Evolutionary conservation across 2,888 invertebrate genomes (phyloP).

Genomic region (Ptycholaimellus sp.): DNA sequence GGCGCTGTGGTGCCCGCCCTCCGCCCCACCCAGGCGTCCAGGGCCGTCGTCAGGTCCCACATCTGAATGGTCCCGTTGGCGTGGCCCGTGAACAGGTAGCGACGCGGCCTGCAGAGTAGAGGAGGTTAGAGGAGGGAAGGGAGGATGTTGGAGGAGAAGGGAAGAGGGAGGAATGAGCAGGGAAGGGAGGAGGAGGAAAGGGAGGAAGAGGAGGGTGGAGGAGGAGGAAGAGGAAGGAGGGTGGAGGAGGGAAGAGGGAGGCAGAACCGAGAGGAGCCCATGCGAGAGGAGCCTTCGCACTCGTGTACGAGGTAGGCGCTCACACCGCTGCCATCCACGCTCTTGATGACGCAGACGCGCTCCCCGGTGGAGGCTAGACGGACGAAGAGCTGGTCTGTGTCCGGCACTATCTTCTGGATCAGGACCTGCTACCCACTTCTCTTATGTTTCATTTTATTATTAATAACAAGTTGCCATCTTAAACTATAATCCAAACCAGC

Average conservation of each 20-base stretch:
- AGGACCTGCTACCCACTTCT: too few relatives aligned
- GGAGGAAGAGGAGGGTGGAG: too few relatives aligned
- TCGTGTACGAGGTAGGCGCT: slow-evolving; percentile 89
- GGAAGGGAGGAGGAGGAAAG: too few relatives aligned
- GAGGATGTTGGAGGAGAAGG: not conserved
- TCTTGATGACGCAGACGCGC: slow-evolving; percentile 72
- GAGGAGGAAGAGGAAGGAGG: not conserved
- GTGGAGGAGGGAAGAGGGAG: not conserved
- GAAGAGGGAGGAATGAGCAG: not conserved
- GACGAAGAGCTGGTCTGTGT: slow-evolving; percentile 78
- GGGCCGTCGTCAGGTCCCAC: slow-evolving; percentile 90
- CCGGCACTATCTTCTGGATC: slow-evolving; percentile 87
- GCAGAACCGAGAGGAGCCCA: slow-evolving; percentile 42
- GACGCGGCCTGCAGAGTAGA: slow-evolving; percentile 41
- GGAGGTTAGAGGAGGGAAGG: not conserved
- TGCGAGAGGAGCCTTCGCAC: slow-evolving; percentile 78
- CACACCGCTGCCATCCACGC: slow-evolving; percentile 73
- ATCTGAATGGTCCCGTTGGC: slow-evolving; percentile 64
- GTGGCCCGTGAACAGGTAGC: slow-evolving; percentile 73
- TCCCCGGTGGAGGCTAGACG: slow-evolving; percentile 80
- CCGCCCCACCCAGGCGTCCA: too few relatives aligned
- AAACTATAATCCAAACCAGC: too few relatives aligned
- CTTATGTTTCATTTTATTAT: too few relatives aligned
- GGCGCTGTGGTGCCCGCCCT: too few relatives aligned
- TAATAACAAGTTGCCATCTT: too few relatives aligned